A percentile compares a stretch with the other conserved stretches of the same genome.
Evolutionary conservation across 2,888 invertebrate species (phyloP).

Genomic region (Tenthredo livida): DNA sequence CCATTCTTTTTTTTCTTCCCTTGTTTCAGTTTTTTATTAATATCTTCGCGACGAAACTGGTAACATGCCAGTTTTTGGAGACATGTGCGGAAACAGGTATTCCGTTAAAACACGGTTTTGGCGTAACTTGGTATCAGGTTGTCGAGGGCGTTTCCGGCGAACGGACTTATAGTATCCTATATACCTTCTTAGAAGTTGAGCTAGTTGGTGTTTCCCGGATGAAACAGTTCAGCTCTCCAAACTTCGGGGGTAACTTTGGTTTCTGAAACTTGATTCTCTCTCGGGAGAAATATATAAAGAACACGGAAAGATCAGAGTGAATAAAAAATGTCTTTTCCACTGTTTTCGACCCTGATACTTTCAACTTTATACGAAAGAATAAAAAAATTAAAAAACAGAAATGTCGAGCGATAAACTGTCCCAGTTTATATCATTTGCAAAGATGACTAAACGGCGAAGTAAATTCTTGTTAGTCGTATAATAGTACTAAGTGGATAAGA

Average conservation of each 20-base stretch:
- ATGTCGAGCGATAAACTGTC: background rate
- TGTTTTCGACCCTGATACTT: background rate
- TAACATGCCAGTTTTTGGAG: background rate
- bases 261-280: constrained; percentile 45
- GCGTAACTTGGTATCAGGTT: constrained; percentile 41
- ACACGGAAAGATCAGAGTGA: constrained; percentile 5
- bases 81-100: background rate
- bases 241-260: constrained; percentile 29
- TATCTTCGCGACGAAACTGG: constrained; percentile 24
- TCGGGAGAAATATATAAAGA: constrained; percentile 5
- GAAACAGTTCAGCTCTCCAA: constrained; percentile 26
- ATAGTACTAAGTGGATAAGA: background rate
- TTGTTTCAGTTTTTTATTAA: background rate
- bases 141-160: constrained; percentile 45
- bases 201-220: constrained; percentile 13
- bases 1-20: constrained; percentile 8
- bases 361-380: background rate
- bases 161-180: constrained; percentile 31
- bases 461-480: background rate
- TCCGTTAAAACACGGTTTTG: constrained; percentile 8
- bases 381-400: background rate
- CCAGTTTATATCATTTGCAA: background rate
- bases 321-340: constrained; percentile 16
- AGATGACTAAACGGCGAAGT: background rate
- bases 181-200: constrained; percentile 18